Evolutionary conservation across 2,888 invertebrate genomes (phyloP).

Genomic region (Lochmaea crataegi): DNA sequence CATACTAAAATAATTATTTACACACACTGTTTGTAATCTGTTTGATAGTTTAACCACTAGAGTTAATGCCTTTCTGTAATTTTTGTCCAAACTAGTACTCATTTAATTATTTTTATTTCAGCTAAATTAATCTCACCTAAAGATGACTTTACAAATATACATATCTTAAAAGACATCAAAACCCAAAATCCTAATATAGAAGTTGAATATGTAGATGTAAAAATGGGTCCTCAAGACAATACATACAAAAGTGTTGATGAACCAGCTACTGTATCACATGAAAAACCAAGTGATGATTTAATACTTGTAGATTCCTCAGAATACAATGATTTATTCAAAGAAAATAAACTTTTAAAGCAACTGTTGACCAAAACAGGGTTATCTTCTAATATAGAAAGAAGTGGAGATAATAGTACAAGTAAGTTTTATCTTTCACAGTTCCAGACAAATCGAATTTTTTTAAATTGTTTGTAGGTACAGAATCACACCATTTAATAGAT

Average conservation of each 20-base stretch:
- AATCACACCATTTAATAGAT: slow-evolving; percentile 6
- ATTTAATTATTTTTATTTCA: background rate
- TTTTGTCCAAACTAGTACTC: too few species aligned
- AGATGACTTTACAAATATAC: background rate
- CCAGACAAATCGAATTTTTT: background rate
- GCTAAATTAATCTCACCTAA: background rate
- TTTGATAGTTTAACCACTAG: too few species aligned
- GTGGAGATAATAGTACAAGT: background rate
- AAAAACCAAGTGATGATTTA: background rate
- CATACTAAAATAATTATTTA: too few species aligned
- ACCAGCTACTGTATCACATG: background rate
- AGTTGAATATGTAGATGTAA: slow-evolving; percentile 4
- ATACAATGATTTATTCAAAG: background rate
- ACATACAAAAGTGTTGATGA: background rate
- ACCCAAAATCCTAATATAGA: background rate
- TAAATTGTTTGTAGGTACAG: slow-evolving; percentile 10
- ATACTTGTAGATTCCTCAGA: background rate
- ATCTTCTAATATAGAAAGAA: background rate
- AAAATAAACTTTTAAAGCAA: background rate
- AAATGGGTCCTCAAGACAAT: background rate
- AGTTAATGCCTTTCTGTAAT: too few species aligned
- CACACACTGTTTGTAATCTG: too few species aligned
- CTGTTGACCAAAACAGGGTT: background rate
- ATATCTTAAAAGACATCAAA: background rate
- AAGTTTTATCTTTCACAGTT: background rate